A percentile compares a stretch with the other conserved stretches of the same genome.
Conservation (phyloP, 2,888 invertebrate genomes). For the Hyles lineata region DNA sequence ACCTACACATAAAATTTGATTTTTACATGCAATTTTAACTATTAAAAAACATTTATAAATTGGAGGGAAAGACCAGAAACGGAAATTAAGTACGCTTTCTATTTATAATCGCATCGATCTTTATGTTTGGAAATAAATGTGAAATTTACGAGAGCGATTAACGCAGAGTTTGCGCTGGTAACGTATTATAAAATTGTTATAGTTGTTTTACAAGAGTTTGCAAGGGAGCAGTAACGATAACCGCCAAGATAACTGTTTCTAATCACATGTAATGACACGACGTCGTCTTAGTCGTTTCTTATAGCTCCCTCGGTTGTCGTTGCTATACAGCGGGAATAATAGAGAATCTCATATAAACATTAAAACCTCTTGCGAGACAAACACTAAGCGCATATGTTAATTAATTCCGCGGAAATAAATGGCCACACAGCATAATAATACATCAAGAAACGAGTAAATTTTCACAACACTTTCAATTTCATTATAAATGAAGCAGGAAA, state of each 20-base stretch:
- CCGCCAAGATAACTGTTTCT: constrained; percentile 81
- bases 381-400: not conserved
- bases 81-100: not conserved
- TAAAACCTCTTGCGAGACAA: not conserved
- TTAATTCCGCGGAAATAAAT: not conserved
- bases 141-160: constrained; percentile 66
- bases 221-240: constrained; percentile 78
- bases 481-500: not conserved
- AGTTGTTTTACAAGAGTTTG: constrained; percentile 79
- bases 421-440: not conserved
- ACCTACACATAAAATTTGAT: not conserved
- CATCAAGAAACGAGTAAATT: not conserved
- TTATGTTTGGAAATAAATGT: constrained; percentile 49
- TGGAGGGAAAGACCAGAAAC: not conserved
- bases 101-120: constrained; percentile 8
- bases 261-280: constrained; percentile 69
- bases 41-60: not conserved
- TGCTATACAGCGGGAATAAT: not conserved
- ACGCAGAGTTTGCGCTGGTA: constrained; percentile 71
- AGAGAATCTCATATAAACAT: not conserved
- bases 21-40: not conserved
- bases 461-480: not conserved
- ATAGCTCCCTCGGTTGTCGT: constrained; percentile 3
- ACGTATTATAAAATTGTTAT: constrained; percentile 73
- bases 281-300: constrained; percentile 27